Evolutionary conservation across 1,140 invertebrate species (phyloP), one percentile per base, ranked within the genome.

Genomic region (Adoxophyes honmai): DNA sequence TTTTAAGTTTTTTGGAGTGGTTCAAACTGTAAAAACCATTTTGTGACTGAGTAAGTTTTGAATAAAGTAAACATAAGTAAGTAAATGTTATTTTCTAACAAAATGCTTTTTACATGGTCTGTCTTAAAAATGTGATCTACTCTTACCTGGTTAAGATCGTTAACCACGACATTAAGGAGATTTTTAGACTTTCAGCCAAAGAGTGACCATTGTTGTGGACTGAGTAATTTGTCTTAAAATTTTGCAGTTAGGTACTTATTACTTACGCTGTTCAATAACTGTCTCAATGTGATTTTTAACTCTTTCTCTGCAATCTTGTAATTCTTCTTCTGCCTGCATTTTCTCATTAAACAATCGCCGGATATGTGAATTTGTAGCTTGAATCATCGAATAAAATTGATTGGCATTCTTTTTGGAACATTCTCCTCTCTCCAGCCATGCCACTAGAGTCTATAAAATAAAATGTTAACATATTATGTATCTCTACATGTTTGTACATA

Each of bases 321-420:
- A 76, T 81, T 98, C 97, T 59, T 98, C 96, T 86, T 98, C 97
- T 68, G 95, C 94, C 53, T 93, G 92, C 36, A 92, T 91, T 87
- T 97, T 98, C 78, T 98, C 97, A 55, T 90, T 93, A 15, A 96
- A 91, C 1, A 98, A 87, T 55, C 96, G 89, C 14, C 96, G 91
- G 0, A 98, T 95, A 65, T 98, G 97, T 0, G 96, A 95, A 88
- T 98, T 97, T 0, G 96, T 97, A 10, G 95, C 96, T 84, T 98
- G 97, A 55, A 98, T 96, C 96, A 98, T 97, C 1, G 96, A 96
- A 79, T 98, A 98, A 87, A 98, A 98, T 8, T 92, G 93, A 73
- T 95, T 97, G 1, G 95, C 92, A 84, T 97, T 98, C 48, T 95
- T 91, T 83, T 98, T 97, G 42, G 91, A 96, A 75, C 96, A 98